Conservation (phyloP, 1,140 invertebrate species). For the Rhopalosiphum padi region DNA sequence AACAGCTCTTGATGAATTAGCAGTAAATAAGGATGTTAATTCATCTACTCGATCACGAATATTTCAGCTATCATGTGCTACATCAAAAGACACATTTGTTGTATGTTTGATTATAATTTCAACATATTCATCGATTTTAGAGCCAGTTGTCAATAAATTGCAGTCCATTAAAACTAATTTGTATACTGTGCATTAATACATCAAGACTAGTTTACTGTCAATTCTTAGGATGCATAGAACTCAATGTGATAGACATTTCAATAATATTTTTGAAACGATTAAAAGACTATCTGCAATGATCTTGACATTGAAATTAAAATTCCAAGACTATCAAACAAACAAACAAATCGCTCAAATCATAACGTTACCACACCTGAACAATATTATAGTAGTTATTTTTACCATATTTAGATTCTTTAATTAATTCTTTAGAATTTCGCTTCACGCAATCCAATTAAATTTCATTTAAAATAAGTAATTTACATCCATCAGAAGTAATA, state of each 20-base stretch:
- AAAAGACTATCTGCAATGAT: background rate
- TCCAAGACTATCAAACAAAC: background rate
- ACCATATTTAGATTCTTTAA: background rate
- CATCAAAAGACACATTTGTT: background rate
- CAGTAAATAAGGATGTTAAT: too few relatives aligned
- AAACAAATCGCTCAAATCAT: background rate
- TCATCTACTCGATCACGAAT: too few relatives aligned
- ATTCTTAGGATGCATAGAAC: background rate
- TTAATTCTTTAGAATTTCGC: background rate
- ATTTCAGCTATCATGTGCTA: background rate
- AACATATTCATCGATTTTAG: background rate
- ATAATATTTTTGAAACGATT: background rate
- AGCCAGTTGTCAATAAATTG: background rate
- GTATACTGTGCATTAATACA: background rate
- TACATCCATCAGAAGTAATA: constrained; percentile 9
- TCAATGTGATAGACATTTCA: background rate
- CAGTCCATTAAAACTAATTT: too few relatives aligned
- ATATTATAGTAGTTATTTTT: background rate
- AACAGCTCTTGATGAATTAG: too few relatives aligned
- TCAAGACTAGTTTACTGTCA: background rate
- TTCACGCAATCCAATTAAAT: background rate
- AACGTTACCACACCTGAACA: background rate
- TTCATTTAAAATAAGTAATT: background rate
- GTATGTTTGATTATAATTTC: background rate
- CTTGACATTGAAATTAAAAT: background rate